These are phyloP conservation scores for Synergus gifuensis DNA, from an alignment of 2,888 invertebrate genomes.

Conservation along the genomic window DNA sequence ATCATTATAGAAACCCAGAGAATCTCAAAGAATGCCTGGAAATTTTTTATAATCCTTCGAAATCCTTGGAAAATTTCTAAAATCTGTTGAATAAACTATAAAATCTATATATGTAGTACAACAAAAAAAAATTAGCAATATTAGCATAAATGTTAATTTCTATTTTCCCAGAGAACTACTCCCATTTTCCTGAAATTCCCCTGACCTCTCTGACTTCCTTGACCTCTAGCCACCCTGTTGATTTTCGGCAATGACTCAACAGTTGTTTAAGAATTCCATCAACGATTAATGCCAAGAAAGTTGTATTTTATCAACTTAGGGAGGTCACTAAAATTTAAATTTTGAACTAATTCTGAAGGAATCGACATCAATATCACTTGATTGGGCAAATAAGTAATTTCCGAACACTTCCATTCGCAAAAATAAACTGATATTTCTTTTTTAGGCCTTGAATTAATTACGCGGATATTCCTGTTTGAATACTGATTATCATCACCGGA, in stretches of 20 bases:
- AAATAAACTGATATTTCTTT: conserved; percentile 1
- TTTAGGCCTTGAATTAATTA: neutral
- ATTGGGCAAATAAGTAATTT: conserved; percentile 3
- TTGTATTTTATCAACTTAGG: neutral
- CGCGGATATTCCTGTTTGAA: neutral
- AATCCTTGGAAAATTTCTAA: too few species aligned
- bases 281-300: neutral
- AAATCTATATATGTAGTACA: too few species aligned
- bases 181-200: too few species aligned
- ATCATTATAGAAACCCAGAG: too few species aligned
- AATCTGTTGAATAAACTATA: too few species aligned
- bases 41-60: too few species aligned
- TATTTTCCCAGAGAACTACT: too few species aligned
- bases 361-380: neutral
- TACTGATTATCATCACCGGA: conserved; percentile 9
- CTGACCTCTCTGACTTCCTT: too few species aligned
- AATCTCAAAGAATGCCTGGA: too few species aligned
- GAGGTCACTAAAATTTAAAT: conserved; percentile 22
- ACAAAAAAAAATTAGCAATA: too few species aligned
- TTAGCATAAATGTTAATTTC: too few species aligned
- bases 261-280: neutral
- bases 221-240: too few species aligned
- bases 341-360: neutral
- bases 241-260: neutral
- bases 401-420: neutral